Evolutionary conservation across 1,140 invertebrate species (phyloP), one percentile per base, ranked within the genome.

Genomic region (Sarcophaga bullata): DNA sequence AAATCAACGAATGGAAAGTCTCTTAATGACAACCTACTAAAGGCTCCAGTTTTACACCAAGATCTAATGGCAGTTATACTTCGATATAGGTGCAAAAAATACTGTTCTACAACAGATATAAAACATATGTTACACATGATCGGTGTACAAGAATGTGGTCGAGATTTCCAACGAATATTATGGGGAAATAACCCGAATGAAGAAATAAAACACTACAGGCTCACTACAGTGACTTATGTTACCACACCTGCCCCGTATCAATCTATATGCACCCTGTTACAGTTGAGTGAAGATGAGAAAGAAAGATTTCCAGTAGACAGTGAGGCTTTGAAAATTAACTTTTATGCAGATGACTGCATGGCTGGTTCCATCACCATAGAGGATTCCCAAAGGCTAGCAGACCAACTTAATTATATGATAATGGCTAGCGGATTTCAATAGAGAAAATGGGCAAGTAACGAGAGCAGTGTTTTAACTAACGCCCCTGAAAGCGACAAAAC

Each of bases 91-190:
- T 84, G 85, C 81, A 84, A 89, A 83, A 84, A 82, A 81, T 86
- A 82, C 80, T 85, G 87, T 13, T 58, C 87, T 48, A 82, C 84
- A 10, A 85, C 81, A 13, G 87, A 89, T 80, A 86, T 88, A 19
- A 82, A 86, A 83, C 88, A 90, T 85, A 90, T 90, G 87, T 90
- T 90, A 83, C 82, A 89, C 6, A 86, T 86, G 54, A 84, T 90
- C 13, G 9, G 48, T 8, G 52, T 83, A 6, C 48, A 76, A 17
- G 8, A 47, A 9, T 46, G 47, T 25, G 68, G 81, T 17, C 80
- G 19, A 48, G 50, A 11, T n/a, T 81, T 46, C 75, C 82, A 83
- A n/a, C 80, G 52, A 17, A 81, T 83, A 19, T 68, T 83, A 48
- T 81, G 73, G 49, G 75, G 62, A 49, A n/a, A 75, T 10, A n/a